Evolutionary conservation across 2,797 vertebrate species (phyloP), one percentile per base, ranked within the genome.

Genomic region (Vireo griseus): DNA sequence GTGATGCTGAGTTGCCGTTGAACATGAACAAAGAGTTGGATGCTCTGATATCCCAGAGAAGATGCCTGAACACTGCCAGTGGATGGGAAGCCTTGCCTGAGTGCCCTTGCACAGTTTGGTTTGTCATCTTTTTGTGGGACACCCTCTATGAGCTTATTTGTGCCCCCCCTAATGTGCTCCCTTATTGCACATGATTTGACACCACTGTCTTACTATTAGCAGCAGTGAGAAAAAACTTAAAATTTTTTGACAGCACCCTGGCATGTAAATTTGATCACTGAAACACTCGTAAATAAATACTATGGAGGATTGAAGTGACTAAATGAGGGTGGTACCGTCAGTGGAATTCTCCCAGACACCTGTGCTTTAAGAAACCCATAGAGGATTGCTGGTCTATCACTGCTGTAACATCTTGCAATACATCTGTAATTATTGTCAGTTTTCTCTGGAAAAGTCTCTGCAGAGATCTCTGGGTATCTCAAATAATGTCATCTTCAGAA

Each of bases 321-420:
- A 33, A 65, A 62, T 5, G 14, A 58, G 31, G 16, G 20, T 59
- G 39, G 2, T 67, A 28, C 22, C 73, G 50, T 52, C 55, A 55
- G 37, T 45, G 42, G 12, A 68, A 12, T 67, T 91, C 44, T 57
- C 31, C 25, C 42, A 47, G 17, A 45, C 17, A 37, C 14, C 14
- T 86, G 21, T 0, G 0, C 24, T 78, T 33, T 18, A 45, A 80
- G 48, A 55, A 59, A 59, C 51, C 21, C 1, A 1, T 11, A 28
- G 37, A 76, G 29, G 13, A 35, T 26, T 51, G 8, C 25, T 4
- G 2, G 4, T 57, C 21, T 31, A 50, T 88, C 29, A 20, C 57
- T 5, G 1, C 55, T 57, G 5, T 45, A n/a, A 26, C 3, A 6
- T 73, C 40, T 69, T 72, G 39, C n/a, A 94, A 29, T 7, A 19